These are phyloP conservation scores for Macrobrachium nipponense DNA, from an alignment of 1,140 invertebrate species.

Conservation along the genomic window DNA sequence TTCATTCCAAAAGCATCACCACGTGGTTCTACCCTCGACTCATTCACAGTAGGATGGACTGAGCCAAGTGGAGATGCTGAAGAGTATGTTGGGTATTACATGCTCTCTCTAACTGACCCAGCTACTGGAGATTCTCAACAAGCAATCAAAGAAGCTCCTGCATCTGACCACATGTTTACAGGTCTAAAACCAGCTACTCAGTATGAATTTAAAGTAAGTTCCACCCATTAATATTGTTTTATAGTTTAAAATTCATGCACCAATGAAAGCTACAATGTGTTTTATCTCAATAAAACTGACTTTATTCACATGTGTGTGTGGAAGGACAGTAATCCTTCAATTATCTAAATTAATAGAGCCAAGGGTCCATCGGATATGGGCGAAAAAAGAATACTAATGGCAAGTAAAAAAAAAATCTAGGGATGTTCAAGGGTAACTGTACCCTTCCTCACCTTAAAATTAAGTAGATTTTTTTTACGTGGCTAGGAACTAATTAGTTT, in stretches of 20 bases:
- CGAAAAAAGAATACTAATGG: no score
- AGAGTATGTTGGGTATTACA: slow-evolving; percentile 50
- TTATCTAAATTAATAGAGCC: no score
- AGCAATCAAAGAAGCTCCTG: slow-evolving; percentile 30
- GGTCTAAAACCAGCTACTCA: slow-evolving; percentile 81
- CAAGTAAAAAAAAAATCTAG: no score
- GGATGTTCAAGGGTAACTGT: no score
- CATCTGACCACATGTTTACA: slow-evolving; percentile 75
- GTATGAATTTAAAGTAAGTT: slow-evolving; percentile 79
- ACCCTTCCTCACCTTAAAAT: no score
- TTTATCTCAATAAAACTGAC: no score
- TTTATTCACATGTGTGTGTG: no score
- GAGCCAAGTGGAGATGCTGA: slow-evolving; percentile 34
- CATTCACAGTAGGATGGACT: slow-evolving; percentile 58
- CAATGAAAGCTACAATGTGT: no score
- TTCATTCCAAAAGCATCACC: slow-evolving; percentile 57
- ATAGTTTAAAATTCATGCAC: not conserved
- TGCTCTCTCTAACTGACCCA: slow-evolving; percentile 52
- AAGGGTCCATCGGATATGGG: no score
- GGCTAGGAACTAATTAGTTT: no score
- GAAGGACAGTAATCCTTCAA: no score
- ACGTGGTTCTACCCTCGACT: slow-evolving; percentile 49
- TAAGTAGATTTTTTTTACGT: no score
- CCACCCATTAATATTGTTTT: not conserved
- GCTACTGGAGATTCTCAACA: slow-evolving; percentile 50